Evolutionary conservation across 2,888 invertebrate species (phyloP).

Genomic region (Allygus modestus): DNA sequence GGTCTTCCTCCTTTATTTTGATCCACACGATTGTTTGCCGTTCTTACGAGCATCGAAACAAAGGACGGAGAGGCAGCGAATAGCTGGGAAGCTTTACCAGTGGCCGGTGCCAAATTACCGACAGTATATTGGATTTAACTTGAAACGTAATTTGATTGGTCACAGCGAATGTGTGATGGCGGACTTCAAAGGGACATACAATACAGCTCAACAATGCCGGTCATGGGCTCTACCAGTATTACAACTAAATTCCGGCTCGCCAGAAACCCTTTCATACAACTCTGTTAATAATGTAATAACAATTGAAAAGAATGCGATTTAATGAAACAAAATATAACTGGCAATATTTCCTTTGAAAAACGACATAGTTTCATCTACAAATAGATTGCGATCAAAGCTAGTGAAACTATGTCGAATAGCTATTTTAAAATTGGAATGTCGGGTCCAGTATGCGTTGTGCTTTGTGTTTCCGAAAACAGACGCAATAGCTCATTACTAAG

Average conservation of each 20-base stretch:
- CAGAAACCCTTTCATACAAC: constrained; percentile 31
- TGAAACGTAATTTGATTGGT: constrained; percentile 52
- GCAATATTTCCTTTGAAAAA: no score
- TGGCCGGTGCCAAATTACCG: constrained; percentile 34
- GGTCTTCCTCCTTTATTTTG: no score
- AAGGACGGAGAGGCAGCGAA: not conserved
- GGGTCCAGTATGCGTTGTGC: no score
- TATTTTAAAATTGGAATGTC: no score
- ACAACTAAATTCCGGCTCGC: not conserved
- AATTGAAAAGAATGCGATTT: constrained; percentile 6
- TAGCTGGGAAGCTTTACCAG: constrained; percentile 13
- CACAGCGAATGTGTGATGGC: constrained; percentile 44
- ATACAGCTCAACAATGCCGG: constrained; percentile 11
- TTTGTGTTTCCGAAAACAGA: no score
- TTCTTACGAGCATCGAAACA: not conserved
- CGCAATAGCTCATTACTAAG: no score
- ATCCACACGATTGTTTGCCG: not conserved
- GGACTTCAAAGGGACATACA: constrained; percentile 40
- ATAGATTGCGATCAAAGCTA: no score
- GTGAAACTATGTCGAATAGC: no score
- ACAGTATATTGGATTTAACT: constrained; percentile 50
- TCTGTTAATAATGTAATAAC: constrained; percentile 22
- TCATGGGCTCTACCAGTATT: constrained; percentile 19
- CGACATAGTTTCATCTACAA: no score
- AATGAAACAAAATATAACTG: not conserved